phyloP scores from a whole-genome alignment of 2,888 invertebrate species.

The Synanthedon andrenaeformis region DNA sequence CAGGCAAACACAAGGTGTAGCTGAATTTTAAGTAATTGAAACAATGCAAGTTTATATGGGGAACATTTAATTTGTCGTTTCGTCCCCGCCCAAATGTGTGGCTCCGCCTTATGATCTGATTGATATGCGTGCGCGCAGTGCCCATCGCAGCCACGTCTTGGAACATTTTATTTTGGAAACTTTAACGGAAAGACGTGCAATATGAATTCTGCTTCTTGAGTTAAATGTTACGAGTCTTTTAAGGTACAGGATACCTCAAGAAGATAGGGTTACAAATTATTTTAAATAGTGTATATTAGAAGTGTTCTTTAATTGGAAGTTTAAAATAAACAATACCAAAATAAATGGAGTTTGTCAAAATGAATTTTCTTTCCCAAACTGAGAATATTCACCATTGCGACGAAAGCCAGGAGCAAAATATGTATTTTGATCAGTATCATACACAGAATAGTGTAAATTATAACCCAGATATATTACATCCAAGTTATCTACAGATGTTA shows the following conservation, averaged over 20 bases:
- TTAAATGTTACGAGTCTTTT: not conserved
- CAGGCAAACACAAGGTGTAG: too few relatives aligned
- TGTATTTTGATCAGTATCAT: not conserved
- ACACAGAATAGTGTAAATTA: not conserved
- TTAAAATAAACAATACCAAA: not conserved
- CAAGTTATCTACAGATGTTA: not conserved
- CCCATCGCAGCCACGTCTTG: not conserved
- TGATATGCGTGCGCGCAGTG: not conserved
- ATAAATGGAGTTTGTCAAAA: not conserved
- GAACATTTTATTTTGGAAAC: not conserved
- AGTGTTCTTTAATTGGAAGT: not conserved
- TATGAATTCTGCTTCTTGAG: not conserved
- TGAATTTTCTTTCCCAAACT: not conserved
- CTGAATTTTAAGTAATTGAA: too few relatives aligned
- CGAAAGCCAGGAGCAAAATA: not conserved
- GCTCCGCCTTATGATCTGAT: constrained; percentile 22
- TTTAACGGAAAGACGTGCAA: not conserved
- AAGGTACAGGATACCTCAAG: not conserved
- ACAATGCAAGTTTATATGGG: too few relatives aligned
- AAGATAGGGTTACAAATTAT: not conserved
- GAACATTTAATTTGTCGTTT: not conserved
- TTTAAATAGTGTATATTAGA: not conserved
- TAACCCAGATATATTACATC: not conserved
- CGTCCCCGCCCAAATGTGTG: constrained; percentile 26
- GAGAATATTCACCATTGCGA: not conserved